Base-by-base conservation (phyloP, 2,113 vertebrate species). In the Cynopterus brachyotis region DNA sequence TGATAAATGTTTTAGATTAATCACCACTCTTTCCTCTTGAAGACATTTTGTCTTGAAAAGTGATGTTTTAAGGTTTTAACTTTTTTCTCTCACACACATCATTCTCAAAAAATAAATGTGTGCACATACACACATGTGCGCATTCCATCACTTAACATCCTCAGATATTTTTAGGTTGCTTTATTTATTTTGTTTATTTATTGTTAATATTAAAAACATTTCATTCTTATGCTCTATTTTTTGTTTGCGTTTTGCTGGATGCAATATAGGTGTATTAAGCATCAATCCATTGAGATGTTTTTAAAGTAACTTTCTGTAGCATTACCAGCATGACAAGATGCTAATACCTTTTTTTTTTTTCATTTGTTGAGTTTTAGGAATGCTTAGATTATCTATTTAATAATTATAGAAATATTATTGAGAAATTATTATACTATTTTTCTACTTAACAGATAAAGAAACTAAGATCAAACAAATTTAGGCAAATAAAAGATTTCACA, bases 41-140 rank as follows among this genome's bases (percentile, higher is more conserved):
- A 81, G n/a, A 88, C 24, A 45, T 78, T 96, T 94, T 66, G 11
- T 78, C 93, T 87, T 67, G 37, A 57, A 79, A 95, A 89, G 62
- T 92, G 67, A 26, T 80, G 57, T 73, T 69, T 93, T 62, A 89
- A 82, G 15, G 5, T 32, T n/a, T 85, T 57, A 30, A 50, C 89
- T 79, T 2, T 42, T 79, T 94, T 67, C 30, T 86, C 5, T 73
- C 10, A 37, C 16, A 72, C 19, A 72, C 22, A 42, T 28, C 80
- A 19, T 84, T 88, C 42, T 89, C 17, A 57, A 75, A 15, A 57
- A 75, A 64, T 42, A 50, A 47, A 50, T 4, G 15, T 50, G 32
- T 0, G 37, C 13, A 60, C n/a, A 67, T 42, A 78, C n/a, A n/a
- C n/a, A 88, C 5, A 37, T 13, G 42, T 11, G 72, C 30, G 30